Evolutionary conservation across 2,113 vertebrate species (phyloP).

Genomic region (Megaceryle torquata): DNA sequence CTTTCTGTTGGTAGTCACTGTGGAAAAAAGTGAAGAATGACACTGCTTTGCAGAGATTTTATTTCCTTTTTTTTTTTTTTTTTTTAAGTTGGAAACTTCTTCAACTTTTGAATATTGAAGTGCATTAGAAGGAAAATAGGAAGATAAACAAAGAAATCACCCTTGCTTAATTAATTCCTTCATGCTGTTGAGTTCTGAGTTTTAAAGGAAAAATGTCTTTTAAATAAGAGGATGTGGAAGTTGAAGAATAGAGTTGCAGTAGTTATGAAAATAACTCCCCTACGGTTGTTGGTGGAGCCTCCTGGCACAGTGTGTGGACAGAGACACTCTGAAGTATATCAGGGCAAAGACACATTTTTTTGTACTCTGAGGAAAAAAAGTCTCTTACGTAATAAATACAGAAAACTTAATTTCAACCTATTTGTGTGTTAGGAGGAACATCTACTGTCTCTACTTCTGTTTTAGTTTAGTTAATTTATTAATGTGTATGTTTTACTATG

Average conservation of each 20-base stretch:
- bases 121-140: neutral
- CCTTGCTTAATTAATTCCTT: neutral
- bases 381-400: neutral
- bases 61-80: neutral
- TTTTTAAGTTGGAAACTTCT: neutral
- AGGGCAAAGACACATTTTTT: neutral
- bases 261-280: neutral
- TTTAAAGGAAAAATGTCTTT: neutral
- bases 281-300: neutral
- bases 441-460: neutral
- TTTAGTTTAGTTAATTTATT: neutral
- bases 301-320: neutral
- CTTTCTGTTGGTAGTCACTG: neutral
- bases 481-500: neutral
- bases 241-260: neutral
- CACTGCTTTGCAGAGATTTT: neutral
- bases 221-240: neutral
- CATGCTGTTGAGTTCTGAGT: neutral
- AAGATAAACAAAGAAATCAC: neutral
- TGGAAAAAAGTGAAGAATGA: neutral
- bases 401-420: neutral
- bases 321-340: fast-evolving
- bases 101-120: neutral
- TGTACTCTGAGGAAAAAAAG: neutral
- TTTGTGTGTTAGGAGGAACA: neutral